These are phyloP conservation scores for Hyposoter didymator DNA, from an alignment of 2,888 invertebrate species.

Conservation along the genomic window DNA sequence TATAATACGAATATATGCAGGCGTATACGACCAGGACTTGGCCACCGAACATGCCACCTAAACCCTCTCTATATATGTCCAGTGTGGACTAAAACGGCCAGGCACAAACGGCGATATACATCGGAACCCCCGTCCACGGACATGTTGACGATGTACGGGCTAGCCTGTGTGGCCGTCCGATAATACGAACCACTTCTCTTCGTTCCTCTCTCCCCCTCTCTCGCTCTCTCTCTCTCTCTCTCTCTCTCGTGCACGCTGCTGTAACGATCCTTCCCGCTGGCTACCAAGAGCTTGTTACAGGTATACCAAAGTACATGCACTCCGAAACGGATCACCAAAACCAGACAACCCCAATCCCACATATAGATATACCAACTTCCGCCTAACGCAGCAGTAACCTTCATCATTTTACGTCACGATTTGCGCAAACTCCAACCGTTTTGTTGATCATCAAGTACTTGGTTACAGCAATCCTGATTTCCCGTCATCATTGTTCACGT, in stretches of 20 bases:
- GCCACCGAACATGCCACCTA: constrained; percentile 68
- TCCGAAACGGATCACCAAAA: constrained; percentile 22
- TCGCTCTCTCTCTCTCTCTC: constrained; percentile 22
- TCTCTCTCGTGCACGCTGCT: constrained; percentile 10
- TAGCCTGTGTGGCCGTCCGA: constrained; percentile 79
- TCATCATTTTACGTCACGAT: not conserved
- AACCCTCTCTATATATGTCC: constrained; percentile 44
- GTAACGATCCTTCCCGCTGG: constrained; percentile 7
- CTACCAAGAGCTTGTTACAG: constrained; percentile 37
- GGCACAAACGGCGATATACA: constrained; percentile 57
- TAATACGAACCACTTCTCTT: constrained; percentile 75
- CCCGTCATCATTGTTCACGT: not conserved
- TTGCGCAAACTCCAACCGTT: not conserved
- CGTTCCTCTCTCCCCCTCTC: constrained; percentile 1
- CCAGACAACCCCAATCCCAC: constrained; percentile 17
- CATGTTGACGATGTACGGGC: constrained; percentile 82
- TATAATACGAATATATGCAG: constrained; percentile 37
- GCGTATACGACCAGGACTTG: constrained; percentile 43
- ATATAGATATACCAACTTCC: not conserved
- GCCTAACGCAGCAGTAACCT: not conserved
- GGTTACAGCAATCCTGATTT: constrained; percentile 16
- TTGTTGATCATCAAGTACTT: not conserved
- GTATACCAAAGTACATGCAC: constrained; percentile 16
- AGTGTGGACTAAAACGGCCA: constrained; percentile 50
- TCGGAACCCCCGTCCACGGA: constrained; percentile 70